Evolutionary conservation across 2,888 invertebrate species (phyloP), one percentile per base, ranked within the genome.

Genomic region (Andrena hattorfiana): DNA sequence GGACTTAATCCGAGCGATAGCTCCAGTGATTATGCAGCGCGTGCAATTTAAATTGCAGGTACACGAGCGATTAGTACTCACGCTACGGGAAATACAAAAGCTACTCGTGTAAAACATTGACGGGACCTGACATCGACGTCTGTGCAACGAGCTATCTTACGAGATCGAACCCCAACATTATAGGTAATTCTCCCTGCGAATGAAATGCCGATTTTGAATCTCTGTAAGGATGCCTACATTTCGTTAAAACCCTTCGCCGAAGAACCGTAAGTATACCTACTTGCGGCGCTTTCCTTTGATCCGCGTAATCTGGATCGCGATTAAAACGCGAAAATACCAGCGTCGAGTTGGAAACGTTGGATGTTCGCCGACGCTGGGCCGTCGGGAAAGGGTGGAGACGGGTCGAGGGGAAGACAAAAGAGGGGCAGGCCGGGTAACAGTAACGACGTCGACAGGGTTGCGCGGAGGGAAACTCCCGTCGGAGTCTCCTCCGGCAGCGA

Each of bases 401-500:
- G 75, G 71, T 28, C 71, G 68, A 30, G 75, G 64, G 72, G 77
- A 54, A 77, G 85, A 77, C 70, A 62, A 42, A 42, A 76, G 85
- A 78, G 84, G 85, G 85, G 80, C 73, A 66, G 76, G 71, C 76
- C 59, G 84, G 83, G 81, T 85, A 89, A 88, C 87, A 89, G 89
- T 88, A 89, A 88, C 88, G 88, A 88, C 88, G 87, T 86, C 88
- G 87, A 85, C 85, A 84, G 88, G 89, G 88, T 89, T 88, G 89
- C 85, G 85, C 86, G 84, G 85, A 89, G 89, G 88, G 88, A 82
- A 86, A 89, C 87, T 83, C 88, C 86, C 87, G 87, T 83, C 82
- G 87, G 87, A 91, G 85, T 88, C 91, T 91, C 88, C 89, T 83
- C 87, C 87, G 83, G 85, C 87, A 76, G 86, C 89, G 86, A 89